phyloP scores from a whole-genome alignment of 2,797 vertebrate species.

The Chloroceryle amazona region DNA sequence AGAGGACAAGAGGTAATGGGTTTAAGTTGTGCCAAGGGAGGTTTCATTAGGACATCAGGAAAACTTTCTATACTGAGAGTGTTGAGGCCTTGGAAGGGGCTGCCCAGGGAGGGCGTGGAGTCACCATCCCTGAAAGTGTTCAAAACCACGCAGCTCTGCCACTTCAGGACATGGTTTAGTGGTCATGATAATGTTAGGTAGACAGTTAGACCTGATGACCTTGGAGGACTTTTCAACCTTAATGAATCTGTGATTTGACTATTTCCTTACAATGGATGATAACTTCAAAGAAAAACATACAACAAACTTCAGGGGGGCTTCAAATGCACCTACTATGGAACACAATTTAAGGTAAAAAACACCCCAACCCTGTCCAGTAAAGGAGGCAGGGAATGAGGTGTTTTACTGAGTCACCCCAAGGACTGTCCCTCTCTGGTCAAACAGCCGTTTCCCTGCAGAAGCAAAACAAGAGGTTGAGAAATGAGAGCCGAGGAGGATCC shows the following conservation, averaged over 20 bases:
- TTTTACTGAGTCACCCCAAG: neutral
- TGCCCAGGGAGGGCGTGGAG: too few species aligned
- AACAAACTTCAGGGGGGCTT: neutral
- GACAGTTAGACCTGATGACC: too few species aligned
- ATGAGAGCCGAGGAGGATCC: neutral
- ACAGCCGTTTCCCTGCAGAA: neutral
- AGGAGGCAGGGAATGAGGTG: neutral
- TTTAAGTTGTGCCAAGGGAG: too few species aligned
- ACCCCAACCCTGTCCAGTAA: neutral
- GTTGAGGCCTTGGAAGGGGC: too few species aligned
- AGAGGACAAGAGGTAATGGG: too few species aligned
- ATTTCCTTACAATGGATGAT: neutral
- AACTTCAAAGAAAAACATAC: neutral
- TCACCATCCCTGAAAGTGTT: too few species aligned
- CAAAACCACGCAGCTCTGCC: too few species aligned
- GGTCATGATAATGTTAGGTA: too few species aligned
- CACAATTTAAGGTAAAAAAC: neutral
- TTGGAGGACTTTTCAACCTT: too few species aligned
- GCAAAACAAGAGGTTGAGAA: fast-evolving
- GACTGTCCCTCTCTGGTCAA: neutral
- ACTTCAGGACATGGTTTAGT: too few species aligned
- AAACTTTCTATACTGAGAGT: too few species aligned
- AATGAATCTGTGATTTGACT: neutral
- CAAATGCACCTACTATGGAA: neutral
- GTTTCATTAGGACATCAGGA: too few species aligned